Evolutionary conservation across 2,888 invertebrate genomes (phyloP).

Genomic region (Anticlea derivata): DNA sequence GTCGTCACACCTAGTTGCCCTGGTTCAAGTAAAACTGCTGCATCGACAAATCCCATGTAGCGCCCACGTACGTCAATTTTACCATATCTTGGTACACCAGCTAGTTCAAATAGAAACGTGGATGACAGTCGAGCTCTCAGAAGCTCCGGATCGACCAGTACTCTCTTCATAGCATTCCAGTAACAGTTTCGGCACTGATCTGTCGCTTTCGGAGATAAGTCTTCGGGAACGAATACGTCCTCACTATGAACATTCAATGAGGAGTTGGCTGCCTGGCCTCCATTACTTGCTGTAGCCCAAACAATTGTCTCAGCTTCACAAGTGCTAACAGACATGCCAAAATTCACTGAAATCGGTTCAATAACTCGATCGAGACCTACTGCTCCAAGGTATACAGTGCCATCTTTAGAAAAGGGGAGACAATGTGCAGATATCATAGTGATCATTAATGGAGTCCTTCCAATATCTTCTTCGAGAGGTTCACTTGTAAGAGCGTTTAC

Average conservation of each 20-base stretch:
- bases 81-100: conserved; percentile 64
- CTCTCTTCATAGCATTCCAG: conserved; percentile 70
- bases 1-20: conserved; percentile 59
- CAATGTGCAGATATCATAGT: conserved; percentile 73
- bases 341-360: conserved; percentile 49
- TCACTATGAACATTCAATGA: conserved; percentile 51
- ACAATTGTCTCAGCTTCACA: conserved; percentile 53
- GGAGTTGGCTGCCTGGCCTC: conserved; percentile 57
- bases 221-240: conserved; percentile 60
- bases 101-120: conserved; percentile 67
- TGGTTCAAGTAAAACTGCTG: conserved; percentile 61
- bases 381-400: conserved; percentile 63
- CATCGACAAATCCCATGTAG: conserved; percentile 68
- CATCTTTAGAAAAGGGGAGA: conserved; percentile 62
- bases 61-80: conserved; percentile 68
- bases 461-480: conserved; percentile 34
- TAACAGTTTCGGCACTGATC: conserved; percentile 56
- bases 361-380: conserved; percentile 57
- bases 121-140: conserved; percentile 51
- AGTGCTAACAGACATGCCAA: conserved; percentile 62
- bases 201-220: conserved; percentile 44
- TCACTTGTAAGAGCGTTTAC: conserved; percentile 48
- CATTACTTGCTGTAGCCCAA: conserved; percentile 63
- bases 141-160: conserved; percentile 57
- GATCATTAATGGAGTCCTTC: conserved; percentile 52